Conservation (phyloP, 2,888 invertebrate genomes). For the Leptinotarsa haldemani region DNA sequence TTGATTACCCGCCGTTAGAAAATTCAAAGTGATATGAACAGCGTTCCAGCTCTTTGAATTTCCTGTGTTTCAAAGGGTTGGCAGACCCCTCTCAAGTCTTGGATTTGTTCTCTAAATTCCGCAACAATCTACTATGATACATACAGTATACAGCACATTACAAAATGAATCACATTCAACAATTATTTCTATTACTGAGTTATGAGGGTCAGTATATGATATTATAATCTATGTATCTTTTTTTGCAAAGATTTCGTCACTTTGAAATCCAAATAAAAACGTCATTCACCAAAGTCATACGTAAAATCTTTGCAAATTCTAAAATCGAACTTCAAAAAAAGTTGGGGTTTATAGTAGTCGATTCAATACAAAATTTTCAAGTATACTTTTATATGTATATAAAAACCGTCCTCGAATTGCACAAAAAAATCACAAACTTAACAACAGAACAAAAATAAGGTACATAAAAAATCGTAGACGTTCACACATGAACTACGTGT, state of each 20-base stretch:
- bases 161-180: slow-evolving; percentile 63
- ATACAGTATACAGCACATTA: slow-evolving; percentile 64
- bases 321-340: slow-evolving; percentile 51
- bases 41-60: slow-evolving; percentile 27
- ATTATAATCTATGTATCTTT: slow-evolving; percentile 20
- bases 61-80: slow-evolving; percentile 46
- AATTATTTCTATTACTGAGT: slow-evolving; percentile 59
- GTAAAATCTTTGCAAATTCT: slow-evolving; percentile 46
- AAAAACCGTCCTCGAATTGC: slow-evolving; percentile 45
- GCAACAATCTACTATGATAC: slow-evolving; percentile 60
- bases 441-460: slow-evolving; percentile 46
- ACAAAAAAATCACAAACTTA: slow-evolving; percentile 47
- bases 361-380: slow-evolving; percentile 47
- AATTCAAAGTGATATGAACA: slow-evolving; percentile 26
- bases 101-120: slow-evolving; percentile 46
- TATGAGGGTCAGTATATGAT: slow-evolving; percentile 34
- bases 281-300: slow-evolving; percentile 16
- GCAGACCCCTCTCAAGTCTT: slow-evolving; percentile 49
- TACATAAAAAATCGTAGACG: slow-evolving; percentile 48
- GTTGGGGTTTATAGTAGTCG: slow-evolving; percentile 59
- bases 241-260: slow-evolving; percentile 15
- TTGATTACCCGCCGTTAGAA: slow-evolving; percentile 42
- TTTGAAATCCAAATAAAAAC: slow-evolving; percentile 24
- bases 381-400: slow-evolving; percentile 36
- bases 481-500: slow-evolving; percentile 33